A percentile compares a stretch with the other conserved stretches of the same genome.
Conservation (phyloP, 2,113 vertebrate species). For the Anolis sagrei region DNA sequence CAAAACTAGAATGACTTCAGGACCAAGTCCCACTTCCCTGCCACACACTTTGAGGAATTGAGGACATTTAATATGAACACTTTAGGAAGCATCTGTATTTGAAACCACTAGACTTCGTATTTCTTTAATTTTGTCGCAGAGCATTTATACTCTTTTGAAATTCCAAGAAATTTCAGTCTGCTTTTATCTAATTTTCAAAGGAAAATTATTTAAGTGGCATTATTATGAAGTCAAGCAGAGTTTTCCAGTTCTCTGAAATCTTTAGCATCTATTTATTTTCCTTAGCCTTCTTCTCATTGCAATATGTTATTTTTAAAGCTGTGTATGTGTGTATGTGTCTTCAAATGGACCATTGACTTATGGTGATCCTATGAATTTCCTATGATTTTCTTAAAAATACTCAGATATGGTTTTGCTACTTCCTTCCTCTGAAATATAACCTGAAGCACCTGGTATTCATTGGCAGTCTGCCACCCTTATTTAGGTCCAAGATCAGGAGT, state of each 20-base stretch:
- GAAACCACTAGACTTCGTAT: conserved; percentile 16
- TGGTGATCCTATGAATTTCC: too few species aligned
- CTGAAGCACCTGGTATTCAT: too few species aligned
- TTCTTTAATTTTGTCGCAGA: conserved; percentile 51
- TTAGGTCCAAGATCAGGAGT: too few species aligned
- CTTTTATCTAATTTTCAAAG: conserved; percentile 49
- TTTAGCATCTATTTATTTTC: conserved; percentile 38
- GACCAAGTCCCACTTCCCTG: neutral
- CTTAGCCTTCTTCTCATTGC: neutral
- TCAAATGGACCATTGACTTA: too few species aligned
- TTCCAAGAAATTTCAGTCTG: conserved; percentile 50
- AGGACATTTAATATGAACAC: neutral
- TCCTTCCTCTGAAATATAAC: too few species aligned
- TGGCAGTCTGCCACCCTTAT: too few species aligned
- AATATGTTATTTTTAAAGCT: neutral
- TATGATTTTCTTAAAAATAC: too few species aligned
- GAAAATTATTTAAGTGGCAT: conserved; percentile 28
- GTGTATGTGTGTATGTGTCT: too few species aligned
- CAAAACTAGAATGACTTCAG: neutral
- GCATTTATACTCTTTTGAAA: conserved; percentile 47
- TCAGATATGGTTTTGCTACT: too few species aligned
- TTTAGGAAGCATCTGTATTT: neutral
- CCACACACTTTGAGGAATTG: neutral
- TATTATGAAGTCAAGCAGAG: conserved; percentile 20
- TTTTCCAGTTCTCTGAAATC: conserved; percentile 49